phyloP scores from a whole-genome alignment of 2,797 vertebrate genomes.

The Meda fulgida region DNA sequence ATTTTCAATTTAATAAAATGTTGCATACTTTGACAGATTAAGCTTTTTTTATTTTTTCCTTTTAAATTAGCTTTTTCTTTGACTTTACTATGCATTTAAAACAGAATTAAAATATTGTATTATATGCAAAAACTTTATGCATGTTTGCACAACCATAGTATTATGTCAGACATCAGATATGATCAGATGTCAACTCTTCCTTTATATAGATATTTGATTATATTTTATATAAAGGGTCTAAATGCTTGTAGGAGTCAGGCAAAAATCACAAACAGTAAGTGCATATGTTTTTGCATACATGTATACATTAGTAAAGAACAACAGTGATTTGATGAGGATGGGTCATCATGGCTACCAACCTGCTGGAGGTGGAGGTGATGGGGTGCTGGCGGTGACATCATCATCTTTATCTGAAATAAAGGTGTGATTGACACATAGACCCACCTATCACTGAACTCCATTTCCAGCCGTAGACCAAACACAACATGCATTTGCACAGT shows the following conservation, averaged over 20 bases:
- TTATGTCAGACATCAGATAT: constrained; percentile 31
- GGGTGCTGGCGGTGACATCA: constrained; percentile 69
- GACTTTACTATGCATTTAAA: constrained; percentile 10
- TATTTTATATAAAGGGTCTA: constrained; percentile 62
- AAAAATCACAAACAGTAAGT: constrained; percentile 58
- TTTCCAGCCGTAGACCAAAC: constrained; percentile 61
- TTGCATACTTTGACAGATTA: background rate
- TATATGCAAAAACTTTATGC: constrained; percentile 50
- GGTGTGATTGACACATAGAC: constrained; percentile 77
- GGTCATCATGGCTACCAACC: constrained; percentile 76
- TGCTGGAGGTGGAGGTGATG: constrained; percentile 74
- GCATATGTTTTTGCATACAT: constrained; percentile 66
- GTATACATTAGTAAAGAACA: constrained; percentile 55
- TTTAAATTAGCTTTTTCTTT: constrained; percentile 6
- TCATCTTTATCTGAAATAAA: constrained; percentile 83
- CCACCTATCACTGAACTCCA: constrained; percentile 73
- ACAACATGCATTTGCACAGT: constrained; percentile 60
- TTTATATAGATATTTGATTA: constrained; percentile 60
- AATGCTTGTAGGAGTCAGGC: constrained; percentile 53
- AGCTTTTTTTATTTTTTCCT: background rate
- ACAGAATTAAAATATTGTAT: constrained; percentile 7
- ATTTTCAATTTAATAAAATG: background rate
- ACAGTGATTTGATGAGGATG: constrained; percentile 43
- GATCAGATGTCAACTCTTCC: constrained; percentile 50
- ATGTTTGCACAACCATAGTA: constrained; percentile 48